Conservation (phyloP, 92 coral and sea anemone genomes). For the Epizoanthus ramosus region DNA sequence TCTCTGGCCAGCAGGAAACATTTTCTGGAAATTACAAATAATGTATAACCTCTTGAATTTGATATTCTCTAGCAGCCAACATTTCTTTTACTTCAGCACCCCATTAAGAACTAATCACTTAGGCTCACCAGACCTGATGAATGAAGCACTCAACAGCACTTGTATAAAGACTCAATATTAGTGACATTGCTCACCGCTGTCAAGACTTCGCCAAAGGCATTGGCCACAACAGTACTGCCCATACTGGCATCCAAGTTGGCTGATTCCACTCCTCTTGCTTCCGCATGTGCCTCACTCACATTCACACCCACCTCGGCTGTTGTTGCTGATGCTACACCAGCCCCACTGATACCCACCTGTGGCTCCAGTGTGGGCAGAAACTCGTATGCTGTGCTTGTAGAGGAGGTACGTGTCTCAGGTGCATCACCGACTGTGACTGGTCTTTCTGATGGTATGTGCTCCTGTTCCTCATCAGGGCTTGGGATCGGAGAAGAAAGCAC, state of each 20-base stretch:
- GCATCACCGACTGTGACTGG: background rate
- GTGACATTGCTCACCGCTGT: conserved; percentile 14
- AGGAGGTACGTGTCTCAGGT: background rate
- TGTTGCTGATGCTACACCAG: background rate
- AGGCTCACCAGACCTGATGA: background rate
- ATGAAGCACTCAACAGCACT: no score
- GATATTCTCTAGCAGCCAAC: no score
- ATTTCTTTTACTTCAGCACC: no score
- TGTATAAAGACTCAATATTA: background rate
- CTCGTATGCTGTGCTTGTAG: no score
- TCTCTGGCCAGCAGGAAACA: no score
- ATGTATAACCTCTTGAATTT: no score
- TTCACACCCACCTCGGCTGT: background rate
- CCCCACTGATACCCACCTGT: background rate
- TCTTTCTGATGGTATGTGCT: background rate
- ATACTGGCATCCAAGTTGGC: conserved; percentile 9
- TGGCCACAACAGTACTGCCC: conserved; percentile 38
- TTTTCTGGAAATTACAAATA: no score
- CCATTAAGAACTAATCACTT: background rate
- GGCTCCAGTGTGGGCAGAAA: no score
- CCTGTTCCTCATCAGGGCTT: background rate
- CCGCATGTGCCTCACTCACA: background rate
- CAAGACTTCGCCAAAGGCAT: conserved; percentile 34
- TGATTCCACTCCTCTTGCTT: background rate
- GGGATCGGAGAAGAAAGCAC: background rate